Percentiles rank a stretch among this genome's conserved stretches.
These are phyloP conservation scores for Eidolon helvum DNA, from an alignment of 2,113 vertebrate genomes.

Conservation along the genomic window DNA sequence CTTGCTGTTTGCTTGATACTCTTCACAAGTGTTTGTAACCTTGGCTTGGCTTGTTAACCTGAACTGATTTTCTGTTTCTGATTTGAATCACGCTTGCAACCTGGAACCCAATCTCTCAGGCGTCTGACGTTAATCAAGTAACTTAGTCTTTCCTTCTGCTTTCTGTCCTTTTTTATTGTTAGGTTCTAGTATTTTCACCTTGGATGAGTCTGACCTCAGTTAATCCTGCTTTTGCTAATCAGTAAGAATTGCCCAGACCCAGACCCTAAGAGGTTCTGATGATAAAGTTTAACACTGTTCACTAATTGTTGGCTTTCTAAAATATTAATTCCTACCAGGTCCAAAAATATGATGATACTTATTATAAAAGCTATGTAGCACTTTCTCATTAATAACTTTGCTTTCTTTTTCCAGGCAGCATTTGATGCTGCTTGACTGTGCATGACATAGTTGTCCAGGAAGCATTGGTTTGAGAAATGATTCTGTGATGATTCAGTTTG, in stretches of 20 bases:
- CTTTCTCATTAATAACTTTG: background rate
- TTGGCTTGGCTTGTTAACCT: background rate
- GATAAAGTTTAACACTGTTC: background rate
- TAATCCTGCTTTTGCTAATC: background rate
- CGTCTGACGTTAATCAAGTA: background rate
- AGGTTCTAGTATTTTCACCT: background rate
- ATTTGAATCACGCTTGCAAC: background rate
- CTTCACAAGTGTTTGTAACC: background rate
- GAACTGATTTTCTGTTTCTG: background rate
- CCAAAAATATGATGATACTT: background rate
- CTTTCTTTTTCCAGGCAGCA: background rate
- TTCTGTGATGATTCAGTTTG: conserved; percentile 11
- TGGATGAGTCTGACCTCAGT: background rate
- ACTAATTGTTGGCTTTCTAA: background rate
- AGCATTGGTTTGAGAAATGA: background rate
- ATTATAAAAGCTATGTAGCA: background rate
- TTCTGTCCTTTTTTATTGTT: background rate
- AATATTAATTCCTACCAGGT: background rate
- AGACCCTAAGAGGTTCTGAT: background rate
- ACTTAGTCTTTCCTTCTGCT: background rate
- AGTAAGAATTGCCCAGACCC: background rate
- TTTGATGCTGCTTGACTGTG: background rate
- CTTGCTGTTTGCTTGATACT: background rate
- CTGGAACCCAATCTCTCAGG: background rate
- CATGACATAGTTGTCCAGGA: background rate